A percentile compares a stretch with the other conserved stretches of the same genome.
Conservation (phyloP, 2,888 invertebrate genomes). For the Lithodes maja region DNA sequence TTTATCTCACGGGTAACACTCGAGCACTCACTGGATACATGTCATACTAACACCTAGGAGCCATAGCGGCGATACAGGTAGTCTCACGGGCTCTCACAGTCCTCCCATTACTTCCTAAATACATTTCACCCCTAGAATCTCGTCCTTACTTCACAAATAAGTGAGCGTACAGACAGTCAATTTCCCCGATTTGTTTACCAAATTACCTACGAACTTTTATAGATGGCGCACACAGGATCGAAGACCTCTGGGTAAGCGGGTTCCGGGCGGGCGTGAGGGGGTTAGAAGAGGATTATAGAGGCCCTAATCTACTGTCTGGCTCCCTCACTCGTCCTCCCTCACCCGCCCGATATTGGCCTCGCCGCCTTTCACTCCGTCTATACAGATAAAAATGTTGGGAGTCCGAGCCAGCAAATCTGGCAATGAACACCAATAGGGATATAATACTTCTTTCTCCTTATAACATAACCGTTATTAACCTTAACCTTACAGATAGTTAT, state of each 20-base stretch:
- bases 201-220: slow-evolving; percentile 53
- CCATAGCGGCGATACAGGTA: slow-evolving; percentile 34
- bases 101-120: slow-evolving; percentile 38
- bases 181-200: slow-evolving; percentile 56
- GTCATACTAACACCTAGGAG: slow-evolving; percentile 39
- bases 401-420: slow-evolving; percentile 1
- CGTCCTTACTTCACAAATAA: slow-evolving; percentile 53
- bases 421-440: slow-evolving; percentile 9
- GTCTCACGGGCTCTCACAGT: slow-evolving; percentile 8
- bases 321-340: slow-evolving; percentile 2
- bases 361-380: neutral
- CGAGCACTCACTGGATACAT: slow-evolving; percentile 43
- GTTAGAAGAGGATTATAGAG: neutral
- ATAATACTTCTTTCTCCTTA: neutral
- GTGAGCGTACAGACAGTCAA: slow-evolving; percentile 55
- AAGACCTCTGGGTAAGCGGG: slow-evolving; percentile 38
- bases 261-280: neutral
- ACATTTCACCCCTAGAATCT: slow-evolving; percentile 49
- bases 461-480: slow-evolving; percentile 11
- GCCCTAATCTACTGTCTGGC: neutral
- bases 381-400: neutral
- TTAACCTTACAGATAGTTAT: neutral
- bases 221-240: slow-evolving; percentile 61
- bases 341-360: slow-evolving; percentile 14
- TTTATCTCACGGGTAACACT: slow-evolving; percentile 39